Percentiles rank a stretch among this genome's conserved stretches.
Evolutionary conservation across 2,113 vertebrate species (phyloP).

Genomic region (Gopherus flavomarginatus): DNA sequence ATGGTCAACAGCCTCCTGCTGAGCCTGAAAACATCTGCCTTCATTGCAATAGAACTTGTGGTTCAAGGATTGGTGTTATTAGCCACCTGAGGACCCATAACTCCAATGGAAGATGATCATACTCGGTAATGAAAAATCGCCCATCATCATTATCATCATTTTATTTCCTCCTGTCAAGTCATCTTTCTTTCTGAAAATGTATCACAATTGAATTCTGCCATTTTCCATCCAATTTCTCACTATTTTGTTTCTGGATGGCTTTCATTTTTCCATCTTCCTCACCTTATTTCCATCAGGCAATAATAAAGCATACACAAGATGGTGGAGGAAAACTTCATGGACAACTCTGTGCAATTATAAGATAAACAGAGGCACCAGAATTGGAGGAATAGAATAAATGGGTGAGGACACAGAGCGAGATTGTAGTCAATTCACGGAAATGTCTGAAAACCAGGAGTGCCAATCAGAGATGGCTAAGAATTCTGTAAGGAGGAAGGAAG

Average conservation of each 20-base stretch:
- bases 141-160: no score
- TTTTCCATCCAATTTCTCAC: background rate
- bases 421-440: background rate
- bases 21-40: no score
- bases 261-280: background rate
- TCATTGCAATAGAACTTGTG: no score
- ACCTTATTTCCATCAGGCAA: background rate
- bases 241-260: background rate
- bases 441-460: background rate
- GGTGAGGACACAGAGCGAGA: background rate
- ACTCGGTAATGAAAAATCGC: no score
- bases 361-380: background rate
- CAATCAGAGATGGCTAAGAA: background rate
- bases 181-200: background rate
- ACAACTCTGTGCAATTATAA: background rate
- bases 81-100: no score
- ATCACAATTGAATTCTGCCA: background rate
- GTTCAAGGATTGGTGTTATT: no score
- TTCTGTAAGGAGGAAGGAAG: background rate
- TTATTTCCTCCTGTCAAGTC: background rate
- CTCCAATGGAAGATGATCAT: no score
- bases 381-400: background rate
- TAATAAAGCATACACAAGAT: background rate
- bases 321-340: background rate
- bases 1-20: no score